Conservation (phyloP, 2,888 invertebrate species). For the Teinopalpus imperialis region DNA sequence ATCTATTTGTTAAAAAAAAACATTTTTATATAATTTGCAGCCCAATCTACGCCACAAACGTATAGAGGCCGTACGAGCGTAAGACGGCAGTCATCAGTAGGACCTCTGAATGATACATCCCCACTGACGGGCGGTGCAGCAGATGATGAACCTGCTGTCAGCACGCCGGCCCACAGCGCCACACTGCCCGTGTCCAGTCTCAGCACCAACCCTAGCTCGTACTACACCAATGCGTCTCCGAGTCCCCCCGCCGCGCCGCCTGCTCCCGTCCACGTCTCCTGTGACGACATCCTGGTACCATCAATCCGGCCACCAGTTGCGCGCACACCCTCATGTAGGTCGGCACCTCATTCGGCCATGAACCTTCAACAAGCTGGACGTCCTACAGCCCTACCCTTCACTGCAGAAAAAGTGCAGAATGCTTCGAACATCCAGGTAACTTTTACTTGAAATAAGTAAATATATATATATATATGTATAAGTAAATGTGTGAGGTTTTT, state of each 20-base stretch:
- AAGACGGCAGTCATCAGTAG: constrained; percentile 83
- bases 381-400: constrained; percentile 60
- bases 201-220: constrained; percentile 78
- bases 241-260: constrained; percentile 75
- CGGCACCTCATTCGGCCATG: constrained; percentile 74
- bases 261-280: constrained; percentile 67
- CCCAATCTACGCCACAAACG: constrained; percentile 84
- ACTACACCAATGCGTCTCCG: constrained; percentile 84
- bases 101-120: constrained; percentile 80
- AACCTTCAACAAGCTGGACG: constrained; percentile 71
- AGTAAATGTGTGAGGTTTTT: too few relatives aligned
- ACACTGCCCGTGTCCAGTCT: constrained; percentile 80
- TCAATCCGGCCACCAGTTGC: constrained; percentile 51
- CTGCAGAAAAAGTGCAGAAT: constrained; percentile 56
- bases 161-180: constrained; percentile 74
- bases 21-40: constrained; percentile 57
- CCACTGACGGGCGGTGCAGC: constrained; percentile 58
- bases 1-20: too few relatives aligned
- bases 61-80: constrained; percentile 82
- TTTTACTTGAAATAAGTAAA: too few relatives aligned
- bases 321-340: constrained; percentile 66
- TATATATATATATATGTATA: too few relatives aligned
- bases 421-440: constrained; percentile 42
- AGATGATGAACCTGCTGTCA: constrained; percentile 64
- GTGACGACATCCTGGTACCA: constrained; percentile 71